Base-by-base conservation (phyloP, 2,797 vertebrate genomes). In the Anomalospiza imberbis region DNA sequence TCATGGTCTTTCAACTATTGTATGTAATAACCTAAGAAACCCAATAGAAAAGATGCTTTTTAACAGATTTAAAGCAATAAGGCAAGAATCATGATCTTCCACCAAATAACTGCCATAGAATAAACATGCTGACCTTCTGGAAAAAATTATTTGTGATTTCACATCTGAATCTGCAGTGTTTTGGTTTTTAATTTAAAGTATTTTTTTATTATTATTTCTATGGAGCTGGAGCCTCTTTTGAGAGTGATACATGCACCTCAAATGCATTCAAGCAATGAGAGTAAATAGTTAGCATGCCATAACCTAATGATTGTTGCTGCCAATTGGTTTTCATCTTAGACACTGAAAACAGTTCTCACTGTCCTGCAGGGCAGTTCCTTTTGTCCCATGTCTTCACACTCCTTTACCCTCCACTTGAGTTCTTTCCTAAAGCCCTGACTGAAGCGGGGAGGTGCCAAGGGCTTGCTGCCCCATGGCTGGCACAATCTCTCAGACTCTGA, bases 21-120 rank as follows among this genome's bases (percentile, higher is more conserved):
- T 91, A 48, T 75, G 34, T 24, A 84, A 67, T 42, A 84, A 17
- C 58, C 34, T 51, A 58, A 75, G 62, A 85, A 78, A 62, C 22
- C 7, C 5, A 40, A 44, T 32, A 62, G 51, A 91, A 78, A 75
- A 70, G 4, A 47, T 32, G 18, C 9, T 73, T 91, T 88, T 74
- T 16, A 81, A 66, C 55, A 89, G 47, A 93, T 91, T 88, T 70
- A 80, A 75, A 76, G 55, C n/a, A 86, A 90, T 86, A 88, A 75
- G 73, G 36, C 26, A 82, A 91, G 36, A 57, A 48, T 57, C 28
- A 86, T 31, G 24, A 32, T 72, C 60, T 91, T 66, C 40, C 21
- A 55, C 17, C 10, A 78, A 70, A 57, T 19, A 81, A 24, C 45
- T 85, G 82, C 29, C 40, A 20, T 7, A 38, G 32, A 84, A 76